phyloP scores from a whole-genome alignment of 2,797 vertebrate genomes.

The Chromobotia macracanthus region DNA sequence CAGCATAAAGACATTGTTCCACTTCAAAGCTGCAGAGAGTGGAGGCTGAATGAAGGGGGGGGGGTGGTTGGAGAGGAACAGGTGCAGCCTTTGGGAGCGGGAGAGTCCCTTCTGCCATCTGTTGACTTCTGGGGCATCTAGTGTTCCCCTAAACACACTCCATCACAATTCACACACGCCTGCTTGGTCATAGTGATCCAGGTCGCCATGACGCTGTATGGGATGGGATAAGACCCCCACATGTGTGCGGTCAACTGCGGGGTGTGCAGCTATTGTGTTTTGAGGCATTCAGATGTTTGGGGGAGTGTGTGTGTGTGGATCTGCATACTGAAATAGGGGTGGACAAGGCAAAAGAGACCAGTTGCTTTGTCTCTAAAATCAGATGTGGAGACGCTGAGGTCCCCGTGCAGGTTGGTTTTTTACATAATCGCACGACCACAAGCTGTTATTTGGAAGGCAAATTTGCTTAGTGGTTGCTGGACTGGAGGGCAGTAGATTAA shows the following conservation, averaged over 20 bases:
- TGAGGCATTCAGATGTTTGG: constrained; percentile 56
- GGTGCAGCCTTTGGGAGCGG: constrained; percentile 76
- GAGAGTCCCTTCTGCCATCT: constrained; percentile 78
- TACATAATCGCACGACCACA: constrained; percentile 38
- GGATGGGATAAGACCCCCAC: constrained; percentile 75
- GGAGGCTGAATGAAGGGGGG: constrained; percentile 69
- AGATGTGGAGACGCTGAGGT: constrained; percentile 57
- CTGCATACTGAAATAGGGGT: constrained; percentile 41
- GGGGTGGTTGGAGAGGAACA: constrained; percentile 66
- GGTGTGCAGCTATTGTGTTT: constrained; percentile 74
- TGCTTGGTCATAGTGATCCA: constrained; percentile 60
- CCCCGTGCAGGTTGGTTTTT: constrained; percentile 34
- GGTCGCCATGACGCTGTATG: constrained; percentile 75
- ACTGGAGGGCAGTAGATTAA: constrained; percentile 18
- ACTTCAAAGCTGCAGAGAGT: constrained; percentile 73
- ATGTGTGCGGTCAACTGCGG: constrained; percentile 78
- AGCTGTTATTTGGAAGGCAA: constrained; percentile 55
- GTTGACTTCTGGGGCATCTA: constrained; percentile 72
- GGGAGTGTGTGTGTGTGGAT: constrained; percentile 31
- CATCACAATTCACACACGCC: constrained; percentile 55
- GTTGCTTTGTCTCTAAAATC: constrained; percentile 60
- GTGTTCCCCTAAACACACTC: constrained; percentile 73
- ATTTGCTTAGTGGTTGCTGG: constrained; percentile 45
- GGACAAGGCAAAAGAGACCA: constrained; percentile 50
- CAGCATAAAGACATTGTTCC: constrained; percentile 72